Conservation (phyloP, 1,140 invertebrate species). For the Scaptomyza montana region DNA sequence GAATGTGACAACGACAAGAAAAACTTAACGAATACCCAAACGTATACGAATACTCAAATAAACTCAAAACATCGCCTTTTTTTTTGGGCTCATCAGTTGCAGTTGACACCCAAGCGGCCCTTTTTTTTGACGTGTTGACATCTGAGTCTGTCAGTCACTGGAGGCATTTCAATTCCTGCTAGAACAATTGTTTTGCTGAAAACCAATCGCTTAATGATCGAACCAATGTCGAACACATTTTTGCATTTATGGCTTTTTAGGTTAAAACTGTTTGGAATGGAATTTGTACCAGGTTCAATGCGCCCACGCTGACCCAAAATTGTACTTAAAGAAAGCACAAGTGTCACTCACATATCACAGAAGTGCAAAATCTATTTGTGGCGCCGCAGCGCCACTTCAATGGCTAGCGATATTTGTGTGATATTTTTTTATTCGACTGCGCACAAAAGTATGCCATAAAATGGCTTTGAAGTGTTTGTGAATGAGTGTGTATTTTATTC, state of each 20-base stretch:
- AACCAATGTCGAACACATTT: constrained; percentile 28
- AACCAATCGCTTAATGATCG: constrained; percentile 13
- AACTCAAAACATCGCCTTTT: not conserved
- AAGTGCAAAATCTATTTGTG: constrained; percentile 41
- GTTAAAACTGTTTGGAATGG: constrained; percentile 1
- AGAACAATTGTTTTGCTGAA: not conserved
- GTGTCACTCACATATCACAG: constrained; percentile 57
- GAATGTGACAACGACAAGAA: constrained; percentile 1
- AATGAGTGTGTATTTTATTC: constrained; percentile 54
- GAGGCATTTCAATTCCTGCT: not conserved
- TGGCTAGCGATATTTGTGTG: constrained; percentile 18
- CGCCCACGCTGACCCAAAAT: constrained; percentile 22
- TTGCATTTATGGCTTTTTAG: constrained; percentile 51
- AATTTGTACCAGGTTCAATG: constrained; percentile 58
- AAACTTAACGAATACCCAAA: too few species aligned
- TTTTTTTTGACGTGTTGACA: constrained; percentile 13
- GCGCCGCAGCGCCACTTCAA: constrained; percentile 41
- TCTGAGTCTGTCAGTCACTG: constrained; percentile 3
- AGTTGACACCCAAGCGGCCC: constrained; percentile 2
- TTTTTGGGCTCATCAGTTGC: not conserved
- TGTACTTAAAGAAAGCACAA: not conserved
- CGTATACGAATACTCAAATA: not conserved
- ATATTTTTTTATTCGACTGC: constrained; percentile 38
- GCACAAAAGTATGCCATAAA: constrained; percentile 62
- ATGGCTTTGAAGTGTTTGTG: constrained; percentile 71